These are phyloP conservation scores for Lipophrys pholis DNA, from an alignment of 2,113 vertebrate species.

Conservation along the genomic window DNA sequence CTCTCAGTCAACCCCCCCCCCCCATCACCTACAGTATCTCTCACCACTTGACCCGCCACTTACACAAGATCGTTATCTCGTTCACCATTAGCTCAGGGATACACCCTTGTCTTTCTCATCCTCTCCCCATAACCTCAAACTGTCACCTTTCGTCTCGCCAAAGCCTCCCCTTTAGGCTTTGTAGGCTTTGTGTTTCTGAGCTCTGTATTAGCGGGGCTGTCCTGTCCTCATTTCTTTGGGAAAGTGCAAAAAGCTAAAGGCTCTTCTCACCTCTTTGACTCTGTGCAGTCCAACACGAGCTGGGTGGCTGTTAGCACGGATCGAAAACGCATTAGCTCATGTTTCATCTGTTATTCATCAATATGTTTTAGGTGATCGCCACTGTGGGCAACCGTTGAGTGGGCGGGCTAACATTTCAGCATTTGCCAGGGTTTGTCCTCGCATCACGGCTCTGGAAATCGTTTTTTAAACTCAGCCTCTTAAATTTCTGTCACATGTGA, in stretches of 20 bases:
- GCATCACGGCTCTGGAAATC: too few species aligned
- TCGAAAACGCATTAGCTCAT: not conserved
- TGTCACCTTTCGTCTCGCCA: constrained; percentile 32
- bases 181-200: constrained; percentile 13
- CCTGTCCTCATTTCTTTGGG: constrained; percentile 26
- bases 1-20: not conserved
- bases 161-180: constrained; percentile 22
- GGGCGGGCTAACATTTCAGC: not conserved
- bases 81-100: constrained; percentile 39
- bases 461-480: too few species aligned
- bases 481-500: too few species aligned
- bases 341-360: not conserved
- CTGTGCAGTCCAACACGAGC: not conserved
- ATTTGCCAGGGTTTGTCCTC: not conserved
- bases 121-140: constrained; percentile 37
- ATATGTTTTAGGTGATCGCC: not conserved
- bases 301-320: not conserved
- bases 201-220: constrained; percentile 7
- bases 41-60: constrained; percentile 26
- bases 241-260: constrained; percentile 45
- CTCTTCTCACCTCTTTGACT: constrained; percentile 31
- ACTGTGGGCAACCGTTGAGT: not conserved
- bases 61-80: constrained; percentile 22
- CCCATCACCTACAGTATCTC: constrained; percentile 17
- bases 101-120: constrained; percentile 30